Evolutionary conservation across 2,888 invertebrate species (phyloP), one percentile per base, ranked within the genome.

Genomic region (Tridacna crocea): DNA sequence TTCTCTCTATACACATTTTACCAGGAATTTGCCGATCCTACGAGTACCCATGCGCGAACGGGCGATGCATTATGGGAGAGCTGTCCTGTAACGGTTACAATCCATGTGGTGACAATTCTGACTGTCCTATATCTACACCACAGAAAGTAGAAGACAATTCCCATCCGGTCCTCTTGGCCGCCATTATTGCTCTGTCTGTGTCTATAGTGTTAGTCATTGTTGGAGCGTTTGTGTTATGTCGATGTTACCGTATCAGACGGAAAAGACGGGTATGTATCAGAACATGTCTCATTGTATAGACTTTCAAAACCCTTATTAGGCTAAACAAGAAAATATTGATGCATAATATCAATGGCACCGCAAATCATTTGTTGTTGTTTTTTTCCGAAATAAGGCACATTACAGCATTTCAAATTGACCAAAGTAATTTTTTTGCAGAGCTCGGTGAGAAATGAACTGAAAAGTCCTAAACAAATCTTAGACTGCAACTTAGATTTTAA

Each of bases 51-150:
- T 86, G 86, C 63, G 51, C 63, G n/a, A 86, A 79, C 77, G 82
- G 82, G 2, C 72, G 70, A 22, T 86, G 86, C 51, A 86, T 86
- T 22, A 86, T 86, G 82, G 66, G 70, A n/a, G 86, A 86, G 4
- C 65, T 86, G 22, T 77, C 80, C 13, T 86, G 86, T 75, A 86
- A 86, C 27, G 86, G 86, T 4, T 78, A 80, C 51, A 86, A 86
- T 36, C 86, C 86, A 10, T 86, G 86, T 66, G 86, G 86, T 0
- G 86, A 86, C 48, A 47, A 74, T 48, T 84, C 83, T 1, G 86
- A 86, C 61, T 86, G 86, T 36, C 80, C 70, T 0, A 15, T 48
- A n/a, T 11, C 22, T 46, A 55, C 55, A 13, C 61, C 76, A 55
- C 77, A 73, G 46, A 61, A 79, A 47, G 75, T 70, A 22, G 80